These are phyloP conservation scores for Leucoma salicis DNA, from an alignment of 2,888 invertebrate species.

Conservation along the genomic window DNA sequence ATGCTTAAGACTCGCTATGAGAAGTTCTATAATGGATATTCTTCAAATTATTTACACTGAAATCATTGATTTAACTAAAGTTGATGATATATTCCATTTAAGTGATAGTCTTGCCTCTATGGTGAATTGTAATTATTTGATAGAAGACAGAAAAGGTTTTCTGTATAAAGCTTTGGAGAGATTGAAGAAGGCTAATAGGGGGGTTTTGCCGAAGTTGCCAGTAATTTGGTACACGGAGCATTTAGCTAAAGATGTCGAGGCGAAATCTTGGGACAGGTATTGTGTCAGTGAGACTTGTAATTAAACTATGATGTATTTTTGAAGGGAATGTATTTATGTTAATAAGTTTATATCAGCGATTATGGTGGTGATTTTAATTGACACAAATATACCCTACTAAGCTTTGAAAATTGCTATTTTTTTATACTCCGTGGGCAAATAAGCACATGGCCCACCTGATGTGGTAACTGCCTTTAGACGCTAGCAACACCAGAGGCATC, in stretches of 20 bases:
- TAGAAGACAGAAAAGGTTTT: slow-evolving; percentile 88
- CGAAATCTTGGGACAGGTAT: slow-evolving; percentile 59
- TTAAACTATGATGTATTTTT: no score
- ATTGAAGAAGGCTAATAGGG: slow-evolving; percentile 82
- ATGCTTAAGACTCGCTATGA: slow-evolving; percentile 88
- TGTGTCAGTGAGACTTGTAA: no score
- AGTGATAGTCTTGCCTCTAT: slow-evolving; percentile 89
- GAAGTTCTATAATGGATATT: slow-evolving; percentile 85
- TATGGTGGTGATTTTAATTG: no score
- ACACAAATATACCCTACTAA: no score
- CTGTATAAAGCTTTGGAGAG: slow-evolving; percentile 84
- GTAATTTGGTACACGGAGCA: slow-evolving; percentile 88
- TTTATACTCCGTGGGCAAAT: no score
- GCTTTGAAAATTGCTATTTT: no score
- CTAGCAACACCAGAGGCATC: no score
- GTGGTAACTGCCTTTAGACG: no score
- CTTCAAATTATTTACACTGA: slow-evolving; percentile 87
- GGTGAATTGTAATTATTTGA: slow-evolving; percentile 84
- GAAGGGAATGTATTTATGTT: no score
- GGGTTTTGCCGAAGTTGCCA: slow-evolving; percentile 78
- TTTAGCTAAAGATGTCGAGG: slow-evolving; percentile 71
- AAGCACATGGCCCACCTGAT: no score
- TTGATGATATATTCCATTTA: slow-evolving; percentile 89
- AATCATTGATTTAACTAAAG: slow-evolving; percentile 85
- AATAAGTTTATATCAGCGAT: no score